Evolutionary conservation across 2,113 vertebrate genomes (phyloP), one percentile per base, ranked within the genome.

Genomic region (Scomber scombrus): DNA sequence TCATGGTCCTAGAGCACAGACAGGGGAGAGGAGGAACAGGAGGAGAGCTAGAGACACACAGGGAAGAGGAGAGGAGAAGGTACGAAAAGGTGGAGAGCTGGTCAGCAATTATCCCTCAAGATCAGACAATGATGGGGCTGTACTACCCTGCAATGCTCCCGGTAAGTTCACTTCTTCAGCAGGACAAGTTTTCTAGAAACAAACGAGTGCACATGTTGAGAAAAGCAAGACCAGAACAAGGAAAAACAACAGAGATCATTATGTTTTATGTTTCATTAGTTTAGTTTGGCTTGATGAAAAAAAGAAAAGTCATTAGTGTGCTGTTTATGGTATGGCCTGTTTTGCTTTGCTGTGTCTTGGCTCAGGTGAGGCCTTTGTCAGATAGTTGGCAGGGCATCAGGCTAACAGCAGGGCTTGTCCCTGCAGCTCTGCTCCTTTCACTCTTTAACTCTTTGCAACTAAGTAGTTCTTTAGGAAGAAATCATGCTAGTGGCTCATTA

Each of bases 51-150:
- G 84, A 90, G 31, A 72, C 80, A 15, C 69, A 57, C 54, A 72
- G 75, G 69, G 85, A 89, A 61, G 69, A 46, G 68, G 82, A 83
- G 77, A 71, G 64, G 64, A 84, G 80, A 54, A 77, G 67, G 56
- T 70, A 40, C 70, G 73, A 64, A 66, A 76, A 64, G 87, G 85
- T 75, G 80, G 88, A 90, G 80, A 88, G 81, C 88, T 88, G 81
- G 88, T 71, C 85, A 78, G 79, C 85, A 70, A 78, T 88, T 78
- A 75, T 90, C 89, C 79, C 81, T 81, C 74, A 78, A 84, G 86
- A 81, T 90, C 86, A 90, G 90, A 94, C 89, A 1, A 94, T 95
- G 94, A 95, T 95, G 93, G 93, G 93, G 80, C 89, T 95, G 40
- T 94, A 94, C 86, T 95, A 92, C 85, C 91, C 90, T 84, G 88